Conservation (phyloP, 2,888 invertebrate species). For the Drosophila ezoana region DNA sequence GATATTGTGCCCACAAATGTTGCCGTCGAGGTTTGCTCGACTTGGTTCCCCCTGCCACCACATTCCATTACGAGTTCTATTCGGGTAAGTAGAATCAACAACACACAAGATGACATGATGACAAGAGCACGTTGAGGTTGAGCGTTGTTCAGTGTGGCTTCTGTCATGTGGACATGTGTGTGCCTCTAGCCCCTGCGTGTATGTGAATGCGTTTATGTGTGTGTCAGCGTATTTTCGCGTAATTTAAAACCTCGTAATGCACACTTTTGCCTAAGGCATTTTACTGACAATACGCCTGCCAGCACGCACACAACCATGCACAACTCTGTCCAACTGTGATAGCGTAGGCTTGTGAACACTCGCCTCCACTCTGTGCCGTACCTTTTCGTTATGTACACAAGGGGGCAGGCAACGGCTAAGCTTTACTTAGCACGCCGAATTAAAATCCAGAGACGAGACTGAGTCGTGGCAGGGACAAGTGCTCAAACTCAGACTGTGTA, state of each 20-base stretch:
- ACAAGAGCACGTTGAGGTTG: conserved; percentile 28
- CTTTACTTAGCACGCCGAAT: conserved; percentile 72
- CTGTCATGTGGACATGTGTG: conserved; percentile 27
- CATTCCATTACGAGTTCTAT: conserved; percentile 48
- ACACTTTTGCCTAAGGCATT: conserved; percentile 79
- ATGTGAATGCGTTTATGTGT: conserved; percentile 25
- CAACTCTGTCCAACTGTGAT: conserved; percentile 17
- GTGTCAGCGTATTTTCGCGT: conserved; percentile 62
- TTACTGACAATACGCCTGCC: conserved; percentile 76
- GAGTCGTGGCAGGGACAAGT: conserved; percentile 8
- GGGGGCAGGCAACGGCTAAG: conserved; percentile 77
- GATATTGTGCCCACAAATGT: conserved; percentile 55
- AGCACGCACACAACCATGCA: conserved; percentile 45
- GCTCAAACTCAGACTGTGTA: conserved; percentile 46
- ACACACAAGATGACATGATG: conserved; percentile 19
- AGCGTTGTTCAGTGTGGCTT: conserved; percentile 36
- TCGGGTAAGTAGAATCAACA: conserved; percentile 53
- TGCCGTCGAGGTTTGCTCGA: conserved; percentile 29
- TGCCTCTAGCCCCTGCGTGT: not conserved
- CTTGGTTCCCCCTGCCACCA: conserved; percentile 6
- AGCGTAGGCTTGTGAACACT: conserved; percentile 23
- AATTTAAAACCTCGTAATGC: conserved; percentile 81
- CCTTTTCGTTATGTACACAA: conserved; percentile 61
- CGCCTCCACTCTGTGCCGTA: conserved; percentile 2
- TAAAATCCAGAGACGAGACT: conserved; percentile 41